phyloP scores from a whole-genome alignment of 37 sponge, comb jelly and placozoan genomes.

The Mnemiopsis leidyi region DNA sequence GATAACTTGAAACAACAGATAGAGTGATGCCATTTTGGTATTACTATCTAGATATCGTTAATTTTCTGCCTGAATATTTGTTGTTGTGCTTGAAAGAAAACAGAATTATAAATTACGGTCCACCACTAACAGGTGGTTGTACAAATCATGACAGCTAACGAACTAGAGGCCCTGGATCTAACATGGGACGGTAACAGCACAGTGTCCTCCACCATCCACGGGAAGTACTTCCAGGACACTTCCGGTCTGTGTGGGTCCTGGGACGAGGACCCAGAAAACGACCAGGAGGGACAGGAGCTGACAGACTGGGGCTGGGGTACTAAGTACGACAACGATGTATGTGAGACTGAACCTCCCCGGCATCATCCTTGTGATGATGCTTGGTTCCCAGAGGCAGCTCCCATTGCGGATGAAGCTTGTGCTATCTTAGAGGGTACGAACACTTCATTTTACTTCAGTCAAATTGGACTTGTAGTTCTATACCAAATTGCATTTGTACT shows the following conservation, averaged over 20 bases:
- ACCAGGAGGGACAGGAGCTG: not conserved
- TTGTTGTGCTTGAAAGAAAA: too few relatives aligned
- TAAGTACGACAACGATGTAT: not conserved
- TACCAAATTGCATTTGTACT: too few relatives aligned
- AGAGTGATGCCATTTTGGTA: too few relatives aligned
- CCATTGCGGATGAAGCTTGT: not conserved
- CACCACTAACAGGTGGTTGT: constrained; percentile 31
- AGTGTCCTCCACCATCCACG: not conserved
- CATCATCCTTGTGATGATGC: constrained; percentile 8
- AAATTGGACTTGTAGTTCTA: too few relatives aligned
- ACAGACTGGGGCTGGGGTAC: constrained; percentile 37
- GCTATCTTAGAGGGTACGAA: not conserved
- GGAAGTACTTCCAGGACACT: constrained; percentile 7
- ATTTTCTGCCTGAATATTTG: too few relatives aligned
- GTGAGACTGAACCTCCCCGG: not conserved
- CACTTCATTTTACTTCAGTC: too few relatives aligned
- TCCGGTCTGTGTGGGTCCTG: not conserved
- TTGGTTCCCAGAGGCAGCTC: not conserved
- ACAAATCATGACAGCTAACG: not conserved
- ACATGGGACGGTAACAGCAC: constrained; percentile 50
- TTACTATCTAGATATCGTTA: too few relatives aligned
- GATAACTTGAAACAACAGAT: too few relatives aligned
- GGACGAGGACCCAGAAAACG: not conserved
- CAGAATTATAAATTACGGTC: too few relatives aligned
- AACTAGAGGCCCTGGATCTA: not conserved